Conservation (phyloP, 2,888 invertebrate species). For the Orthosia gracilis region DNA sequence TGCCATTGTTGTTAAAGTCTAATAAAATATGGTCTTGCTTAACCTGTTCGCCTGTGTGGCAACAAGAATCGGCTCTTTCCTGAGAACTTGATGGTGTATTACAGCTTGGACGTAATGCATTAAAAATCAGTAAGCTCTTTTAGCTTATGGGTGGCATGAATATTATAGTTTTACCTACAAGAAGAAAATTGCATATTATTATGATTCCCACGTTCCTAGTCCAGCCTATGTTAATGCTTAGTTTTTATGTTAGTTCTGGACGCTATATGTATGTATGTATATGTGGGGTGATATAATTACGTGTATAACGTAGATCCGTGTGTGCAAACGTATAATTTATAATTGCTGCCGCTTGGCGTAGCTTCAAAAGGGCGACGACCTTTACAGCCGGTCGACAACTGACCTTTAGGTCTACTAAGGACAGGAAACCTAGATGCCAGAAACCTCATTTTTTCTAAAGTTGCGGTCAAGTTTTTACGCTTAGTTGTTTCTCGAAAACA, state of each 20-base stretch:
- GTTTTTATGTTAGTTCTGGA: slow-evolving; percentile 50
- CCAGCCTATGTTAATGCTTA: slow-evolving; percentile 35
- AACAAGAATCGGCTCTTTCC: slow-evolving; percentile 22
- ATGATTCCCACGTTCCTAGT: slow-evolving; percentile 65
- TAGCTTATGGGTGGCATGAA: slow-evolving; percentile 31
- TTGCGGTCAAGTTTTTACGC: slow-evolving; percentile 42
- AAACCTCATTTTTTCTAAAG: slow-evolving; percentile 54
- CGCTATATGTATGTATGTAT: background rate
- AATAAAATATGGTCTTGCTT: slow-evolving; percentile 25
- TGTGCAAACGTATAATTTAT: slow-evolving; percentile 69
- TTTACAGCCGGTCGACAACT: slow-evolving; percentile 81
- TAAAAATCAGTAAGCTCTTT: slow-evolving; percentile 54
- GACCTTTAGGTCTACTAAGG: slow-evolving; percentile 82
- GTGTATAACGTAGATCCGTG: slow-evolving; percentile 55
- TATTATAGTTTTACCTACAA: slow-evolving; percentile 50
- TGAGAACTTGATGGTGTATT: slow-evolving; percentile 17
- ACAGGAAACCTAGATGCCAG: slow-evolving; percentile 64
- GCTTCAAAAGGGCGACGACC: slow-evolving; percentile 81
- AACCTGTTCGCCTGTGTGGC: slow-evolving; percentile 36
- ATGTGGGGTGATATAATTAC: slow-evolving; percentile 58
- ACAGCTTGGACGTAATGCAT: slow-evolving; percentile 32
- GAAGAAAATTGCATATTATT: slow-evolving; percentile 65
- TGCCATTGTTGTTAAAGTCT: slow-evolving; percentile 21
- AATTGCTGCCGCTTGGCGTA: slow-evolving; percentile 66
- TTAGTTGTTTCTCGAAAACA: slow-evolving; percentile 2